Evolutionary conservation across 2,113 vertebrate species (phyloP), one percentile per base, ranked within the genome.

Genomic region (Bufo gargarizans): DNA sequence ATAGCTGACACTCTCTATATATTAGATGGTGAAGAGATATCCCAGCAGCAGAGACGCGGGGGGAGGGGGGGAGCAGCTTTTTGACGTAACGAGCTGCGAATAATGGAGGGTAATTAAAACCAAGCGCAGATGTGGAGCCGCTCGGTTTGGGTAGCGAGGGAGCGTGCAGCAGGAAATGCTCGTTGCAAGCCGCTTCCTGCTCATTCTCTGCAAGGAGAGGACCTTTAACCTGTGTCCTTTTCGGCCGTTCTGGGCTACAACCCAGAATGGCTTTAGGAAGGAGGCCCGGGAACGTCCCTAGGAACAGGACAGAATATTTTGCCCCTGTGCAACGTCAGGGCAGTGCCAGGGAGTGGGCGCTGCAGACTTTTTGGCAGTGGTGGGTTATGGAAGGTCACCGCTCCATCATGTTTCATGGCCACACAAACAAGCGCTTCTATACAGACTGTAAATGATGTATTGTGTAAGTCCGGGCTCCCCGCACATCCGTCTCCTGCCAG

Each of bases 191-290:
- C 7, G 80, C 71, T 88, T 88, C 87, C 87, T 88, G 71, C 74
- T 77, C 58, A 88, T 88, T 88, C 87, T 83, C 84, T 55, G 61
- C 16, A 6, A 50, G 74, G 71, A 49, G 56, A 65, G 8, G 45
- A 82, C 82, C 87, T 72, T 88, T 88, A 77, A 77, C 87, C 87
- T 45, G 58, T 88, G 87, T 84, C 80, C 87, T 83, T 83, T 77
- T 83, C 33, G 80, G 87, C 71, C 77, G 87, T 88, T 88, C 87
- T 88, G 69, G 87, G 87, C 87, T 4, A 10, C 22, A 17, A 6
- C 77, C 87, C 87, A 88, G 20, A 65, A 83, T 77, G 69, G 80
- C 43, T 76, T 88, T 88, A 88, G 79, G 56, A 82, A 76, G 55
- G 69, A 74, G 56, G 69, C 13, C 59, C 76, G 87, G 58, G 87